phyloP scores from a whole-genome alignment of 2,888 invertebrate species.

The Dryadula phaetusa region DNA sequence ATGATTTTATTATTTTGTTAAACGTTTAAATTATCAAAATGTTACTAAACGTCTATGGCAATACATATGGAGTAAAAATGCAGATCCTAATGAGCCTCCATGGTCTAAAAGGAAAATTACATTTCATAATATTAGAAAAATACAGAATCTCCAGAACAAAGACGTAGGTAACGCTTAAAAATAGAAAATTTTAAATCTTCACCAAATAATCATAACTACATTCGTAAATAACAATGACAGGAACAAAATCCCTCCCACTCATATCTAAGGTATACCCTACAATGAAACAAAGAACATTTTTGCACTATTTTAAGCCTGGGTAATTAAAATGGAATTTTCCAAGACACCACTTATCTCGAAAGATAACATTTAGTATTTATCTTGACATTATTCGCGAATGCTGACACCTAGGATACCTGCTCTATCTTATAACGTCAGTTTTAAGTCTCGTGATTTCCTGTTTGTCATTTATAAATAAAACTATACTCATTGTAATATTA shows the following conservation, averaged over 20 bases:
- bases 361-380: slow-evolving; percentile 51
- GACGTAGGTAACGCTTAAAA: neutral
- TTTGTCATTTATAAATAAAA: slow-evolving; percentile 33
- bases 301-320: slow-evolving; percentile 39
- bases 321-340: slow-evolving; percentile 65
- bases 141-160: too few species aligned
- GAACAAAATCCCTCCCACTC: slow-evolving; percentile 9
- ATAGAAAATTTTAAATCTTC: too few species aligned
- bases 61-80: too few species aligned
- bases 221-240: slow-evolving; percentile 1
- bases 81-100: too few species aligned
- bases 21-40: too few species aligned
- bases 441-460: slow-evolving; percentile 49
- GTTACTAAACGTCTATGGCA: too few species aligned
- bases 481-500: neutral
- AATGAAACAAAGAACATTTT: slow-evolving; percentile 21
- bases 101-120: too few species aligned
- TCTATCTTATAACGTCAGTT: slow-evolving; percentile 53
- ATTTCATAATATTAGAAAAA: too few species aligned
- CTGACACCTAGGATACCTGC: slow-evolving; percentile 44
- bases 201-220: neutral
- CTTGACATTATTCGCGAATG: slow-evolving; percentile 48
- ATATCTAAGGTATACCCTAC: slow-evolving; percentile 15
- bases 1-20: too few species aligned
- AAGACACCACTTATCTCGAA: slow-evolving; percentile 52